These are phyloP conservation scores for Hippasteria phrygiana DNA, from an alignment of 53 echinoderm and acorn worm species.

Conservation along the genomic window DNA sequence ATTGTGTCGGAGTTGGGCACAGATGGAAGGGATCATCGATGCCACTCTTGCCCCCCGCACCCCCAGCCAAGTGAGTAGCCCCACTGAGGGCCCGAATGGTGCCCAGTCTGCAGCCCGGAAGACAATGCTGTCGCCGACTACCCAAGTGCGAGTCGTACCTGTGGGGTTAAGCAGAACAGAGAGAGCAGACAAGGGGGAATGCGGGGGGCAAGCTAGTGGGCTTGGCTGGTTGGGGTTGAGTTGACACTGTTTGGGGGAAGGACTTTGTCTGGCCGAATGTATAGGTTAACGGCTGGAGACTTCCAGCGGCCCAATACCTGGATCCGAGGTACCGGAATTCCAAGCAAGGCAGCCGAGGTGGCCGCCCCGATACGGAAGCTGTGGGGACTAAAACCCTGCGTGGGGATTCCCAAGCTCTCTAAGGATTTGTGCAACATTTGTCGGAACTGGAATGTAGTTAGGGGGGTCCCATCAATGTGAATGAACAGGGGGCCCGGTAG, in stretches of 20 bases:
- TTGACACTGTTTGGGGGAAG: no score
- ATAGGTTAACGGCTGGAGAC: not conserved
- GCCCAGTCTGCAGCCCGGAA: not conserved
- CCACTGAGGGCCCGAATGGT: not conserved
- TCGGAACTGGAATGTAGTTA: slow-evolving; percentile 9
- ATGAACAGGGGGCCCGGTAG: not conserved
- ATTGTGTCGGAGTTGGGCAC: not conserved
- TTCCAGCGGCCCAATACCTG: slow-evolving; percentile 20
- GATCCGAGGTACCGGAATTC: not conserved
- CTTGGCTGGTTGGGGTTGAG: not conserved
- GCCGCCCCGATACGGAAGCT: slow-evolving; percentile 23
- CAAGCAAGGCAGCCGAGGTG: slow-evolving; percentile 12
- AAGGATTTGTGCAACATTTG: not conserved
- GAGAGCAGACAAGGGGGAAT: not conserved
- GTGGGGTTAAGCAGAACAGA: not conserved
- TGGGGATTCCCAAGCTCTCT: not conserved
- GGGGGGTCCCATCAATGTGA: slow-evolving; percentile 8
- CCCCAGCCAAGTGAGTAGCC: not conserved
- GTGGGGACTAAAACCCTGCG: not conserved
- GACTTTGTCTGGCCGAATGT: not conserved
- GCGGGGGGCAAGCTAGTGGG: not conserved
- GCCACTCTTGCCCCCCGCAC: not conserved
- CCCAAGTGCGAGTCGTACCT: slow-evolving; percentile 12
- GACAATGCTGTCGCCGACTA: slow-evolving; percentile 6
- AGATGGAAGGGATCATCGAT: not conserved